These are phyloP conservation scores for Pseudopodoces humilis DNA, from an alignment of 2,113 vertebrate genomes.

Conservation along the genomic window DNA sequence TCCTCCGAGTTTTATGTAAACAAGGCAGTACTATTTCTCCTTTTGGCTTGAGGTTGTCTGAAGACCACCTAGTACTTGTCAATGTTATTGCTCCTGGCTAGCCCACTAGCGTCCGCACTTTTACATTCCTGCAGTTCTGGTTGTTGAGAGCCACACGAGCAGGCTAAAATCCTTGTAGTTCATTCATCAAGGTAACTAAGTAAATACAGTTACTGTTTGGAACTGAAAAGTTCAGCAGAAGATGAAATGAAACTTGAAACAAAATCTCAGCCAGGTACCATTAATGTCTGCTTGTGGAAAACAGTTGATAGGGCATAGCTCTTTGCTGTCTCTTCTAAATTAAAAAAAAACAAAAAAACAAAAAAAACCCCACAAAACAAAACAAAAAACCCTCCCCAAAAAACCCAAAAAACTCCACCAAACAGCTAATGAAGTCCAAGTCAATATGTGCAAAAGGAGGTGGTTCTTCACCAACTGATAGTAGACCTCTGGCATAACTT, in stretches of 20 bases:
- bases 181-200: neutral
- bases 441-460: neutral
- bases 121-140: neutral
- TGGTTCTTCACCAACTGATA: neutral
- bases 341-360: neutral
- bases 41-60: neutral
- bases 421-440: neutral
- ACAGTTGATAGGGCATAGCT: neutral
- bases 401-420: neutral
- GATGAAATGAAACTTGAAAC: neutral
- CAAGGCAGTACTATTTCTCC: neutral
- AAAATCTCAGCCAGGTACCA: neutral
- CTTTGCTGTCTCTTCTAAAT: neutral
- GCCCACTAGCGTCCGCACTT: neutral
- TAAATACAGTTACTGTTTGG: neutral
- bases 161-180: neutral
- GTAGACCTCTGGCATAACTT: neutral
- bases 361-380: too few relatives aligned
- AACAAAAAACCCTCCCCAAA: neutral
- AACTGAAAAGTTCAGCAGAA: neutral
- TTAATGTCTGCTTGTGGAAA: neutral
- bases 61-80: neutral
- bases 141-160: neutral
- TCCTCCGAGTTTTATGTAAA: neutral
- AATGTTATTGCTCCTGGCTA: neutral